These are phyloP conservation scores for Pammene fasciana DNA, from an alignment of 2,888 invertebrate species.

Conservation along the genomic window DNA sequence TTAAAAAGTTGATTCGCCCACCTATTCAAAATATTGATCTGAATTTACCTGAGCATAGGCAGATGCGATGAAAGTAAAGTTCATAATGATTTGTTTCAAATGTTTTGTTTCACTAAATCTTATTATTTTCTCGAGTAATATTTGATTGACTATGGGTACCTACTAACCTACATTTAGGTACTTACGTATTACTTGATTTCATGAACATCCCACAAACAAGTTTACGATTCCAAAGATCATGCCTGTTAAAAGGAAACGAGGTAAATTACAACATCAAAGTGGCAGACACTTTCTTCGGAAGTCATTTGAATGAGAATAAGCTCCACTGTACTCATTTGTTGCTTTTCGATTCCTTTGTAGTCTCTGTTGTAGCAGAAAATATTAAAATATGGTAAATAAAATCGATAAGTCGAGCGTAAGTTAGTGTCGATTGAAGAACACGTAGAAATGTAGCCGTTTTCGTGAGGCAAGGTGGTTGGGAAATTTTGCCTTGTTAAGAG, in stretches of 20 bases:
- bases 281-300: slow-evolving; percentile 68
- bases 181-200: too few species aligned
- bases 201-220: too few species aligned
- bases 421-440: slow-evolving; percentile 43
- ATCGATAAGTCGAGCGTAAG: slow-evolving; percentile 62
- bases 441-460: slow-evolving; percentile 9
- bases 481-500: neutral
- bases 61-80: too few species aligned
- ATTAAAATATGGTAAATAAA: slow-evolving; percentile 76
- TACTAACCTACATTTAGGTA: too few species aligned
- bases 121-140: too few species aligned
- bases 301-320: slow-evolving; percentile 79
- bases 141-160: too few species aligned
- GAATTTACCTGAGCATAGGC: too few species aligned
- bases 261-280: slow-evolving; percentile 68
- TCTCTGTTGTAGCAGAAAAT: slow-evolving; percentile 64
- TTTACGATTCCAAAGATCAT: neutral
- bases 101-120: too few species aligned
- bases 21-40: too few species aligned
- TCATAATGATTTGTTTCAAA: too few species aligned
- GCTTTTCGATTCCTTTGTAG: slow-evolving; percentile 75
- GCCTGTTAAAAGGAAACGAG: slow-evolving; percentile 47
- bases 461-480: neutral
- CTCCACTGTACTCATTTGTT: slow-evolving; percentile 68
- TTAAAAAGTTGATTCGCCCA: too few species aligned